phyloP scores from a whole-genome alignment of 1,140 invertebrate species.

The Brachionus koreanus region DNA sequence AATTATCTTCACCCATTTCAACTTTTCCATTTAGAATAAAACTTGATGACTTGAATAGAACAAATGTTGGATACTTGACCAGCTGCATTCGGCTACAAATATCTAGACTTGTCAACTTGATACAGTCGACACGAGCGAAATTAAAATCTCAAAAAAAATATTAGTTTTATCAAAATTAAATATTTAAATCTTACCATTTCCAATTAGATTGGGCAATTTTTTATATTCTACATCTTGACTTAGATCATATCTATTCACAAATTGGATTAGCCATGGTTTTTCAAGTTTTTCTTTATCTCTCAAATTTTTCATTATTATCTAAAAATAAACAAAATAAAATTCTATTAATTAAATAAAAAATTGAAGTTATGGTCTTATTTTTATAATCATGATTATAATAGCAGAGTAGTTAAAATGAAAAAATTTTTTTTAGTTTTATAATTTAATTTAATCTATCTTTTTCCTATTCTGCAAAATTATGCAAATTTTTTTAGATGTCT shows the following conservation, averaged over 20 bases:
- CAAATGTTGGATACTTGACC: constrained; percentile 67
- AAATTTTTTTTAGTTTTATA: no score
- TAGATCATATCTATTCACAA: constrained; percentile 62
- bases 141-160: constrained; percentile 46
- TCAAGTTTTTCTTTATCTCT: constrained; percentile 47
- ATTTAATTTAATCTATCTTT: no score
- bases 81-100: constrained; percentile 62
- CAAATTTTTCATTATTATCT: constrained; percentile 48
- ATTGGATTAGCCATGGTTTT: constrained; percentile 66
- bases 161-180: neutral
- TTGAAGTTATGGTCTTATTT: no score
- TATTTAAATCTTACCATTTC: constrained; percentile 41
- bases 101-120: constrained; percentile 48
- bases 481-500: no score
- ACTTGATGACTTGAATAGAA: constrained; percentile 65
- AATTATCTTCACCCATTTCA: constrained; percentile 61
- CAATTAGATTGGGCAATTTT: constrained; percentile 64
- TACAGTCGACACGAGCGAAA: constrained; percentile 66
- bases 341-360: neutral
- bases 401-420: no score
- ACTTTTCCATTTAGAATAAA: constrained; percentile 66
- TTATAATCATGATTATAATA: no score
- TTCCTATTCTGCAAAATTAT: no score
- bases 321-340: neutral
- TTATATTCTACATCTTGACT: constrained; percentile 61